phyloP scores from a whole-genome alignment of 2,797 vertebrate genomes.

The Sebastes cheni region DNA sequence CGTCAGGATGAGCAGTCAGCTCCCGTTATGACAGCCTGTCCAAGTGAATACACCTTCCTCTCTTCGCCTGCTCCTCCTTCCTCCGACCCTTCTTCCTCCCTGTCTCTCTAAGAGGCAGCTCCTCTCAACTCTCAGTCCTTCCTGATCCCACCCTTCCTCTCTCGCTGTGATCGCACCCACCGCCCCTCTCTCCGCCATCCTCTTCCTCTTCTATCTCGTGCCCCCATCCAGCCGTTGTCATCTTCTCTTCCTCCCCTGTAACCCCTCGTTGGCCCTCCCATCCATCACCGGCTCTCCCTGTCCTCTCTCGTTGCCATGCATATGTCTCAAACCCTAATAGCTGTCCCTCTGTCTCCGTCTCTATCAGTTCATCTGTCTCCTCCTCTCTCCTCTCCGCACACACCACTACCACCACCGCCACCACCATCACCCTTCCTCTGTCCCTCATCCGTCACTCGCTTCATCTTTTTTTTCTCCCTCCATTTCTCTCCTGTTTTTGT shows the following conservation, averaged over 20 bases:
- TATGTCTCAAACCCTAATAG: conserved; percentile 76
- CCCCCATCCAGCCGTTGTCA: conserved; percentile 50
- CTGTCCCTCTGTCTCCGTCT: conserved; percentile 63
- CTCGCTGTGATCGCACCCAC: conserved; percentile 24
- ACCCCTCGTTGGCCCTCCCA: conserved; percentile 58
- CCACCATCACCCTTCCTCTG: conserved; percentile 16
- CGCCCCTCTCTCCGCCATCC: conserved; percentile 27
- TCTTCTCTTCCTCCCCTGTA: conserved; percentile 54
- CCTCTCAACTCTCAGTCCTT: conserved; percentile 14
- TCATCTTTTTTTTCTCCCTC: conserved; percentile 9
- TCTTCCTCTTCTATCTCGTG: conserved; percentile 37
- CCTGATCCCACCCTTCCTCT: conserved; percentile 8
- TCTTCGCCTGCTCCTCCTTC: conserved; percentile 27
- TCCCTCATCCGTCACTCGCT: conserved; percentile 45
- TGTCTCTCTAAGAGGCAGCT: conserved; percentile 28
- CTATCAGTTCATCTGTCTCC: conserved; percentile 57
- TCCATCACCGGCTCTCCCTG: conserved; percentile 74
- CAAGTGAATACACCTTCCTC: conserved; percentile 68
- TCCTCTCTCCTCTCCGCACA: conserved; percentile 33
- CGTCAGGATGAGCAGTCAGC: conserved; percentile 64
- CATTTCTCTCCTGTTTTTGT: conserved; percentile 52
- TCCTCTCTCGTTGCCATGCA: conserved; percentile 67
- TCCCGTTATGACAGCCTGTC: conserved; percentile 79
- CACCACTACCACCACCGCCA: conserved; percentile 18
- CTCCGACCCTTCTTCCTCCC: conserved; percentile 15